Evolutionary conservation across 2,888 invertebrate species (phyloP).

Genomic region (Morinoia aosen): DNA sequence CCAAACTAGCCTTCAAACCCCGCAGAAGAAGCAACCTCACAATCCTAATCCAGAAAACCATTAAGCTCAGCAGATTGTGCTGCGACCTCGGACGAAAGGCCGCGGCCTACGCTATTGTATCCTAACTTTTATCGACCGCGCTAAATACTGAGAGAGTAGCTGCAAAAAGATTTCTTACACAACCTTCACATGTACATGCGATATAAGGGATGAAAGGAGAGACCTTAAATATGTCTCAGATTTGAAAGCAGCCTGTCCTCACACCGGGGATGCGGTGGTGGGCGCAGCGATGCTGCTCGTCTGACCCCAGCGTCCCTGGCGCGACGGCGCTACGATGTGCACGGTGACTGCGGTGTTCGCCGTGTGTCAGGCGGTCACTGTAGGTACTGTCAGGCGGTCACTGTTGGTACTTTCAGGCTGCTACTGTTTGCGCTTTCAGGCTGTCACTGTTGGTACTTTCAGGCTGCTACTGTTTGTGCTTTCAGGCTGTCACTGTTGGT

Average conservation of each 20-base stretch:
- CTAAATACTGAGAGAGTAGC: conserved; percentile 18
- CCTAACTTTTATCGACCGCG: background rate
- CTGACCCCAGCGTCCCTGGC: background rate
- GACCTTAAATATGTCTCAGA: background rate
- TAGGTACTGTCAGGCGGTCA: too few relatives aligned
- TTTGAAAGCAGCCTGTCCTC: background rate
- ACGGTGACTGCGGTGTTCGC: background rate
- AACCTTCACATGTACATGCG: conserved; percentile 43
- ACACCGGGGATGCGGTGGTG: background rate
- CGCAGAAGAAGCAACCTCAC: background rate
- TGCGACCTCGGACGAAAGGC: background rate
- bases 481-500: too few relatives aligned
- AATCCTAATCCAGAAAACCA: background rate
- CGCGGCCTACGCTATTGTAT: background rate
- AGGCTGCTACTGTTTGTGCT: too few relatives aligned
- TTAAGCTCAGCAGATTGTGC: background rate
- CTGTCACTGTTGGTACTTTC: too few relatives aligned
- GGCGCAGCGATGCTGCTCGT: background rate
- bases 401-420: too few relatives aligned
- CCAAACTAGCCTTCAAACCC: background rate
- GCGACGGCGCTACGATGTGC: background rate
- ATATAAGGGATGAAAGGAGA: conserved; percentile 24
- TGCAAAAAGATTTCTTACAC: conserved; percentile 33
- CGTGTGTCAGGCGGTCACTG: too few relatives aligned
- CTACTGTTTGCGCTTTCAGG: too few relatives aligned